Evolutionary conservation across 2,888 invertebrate species (phyloP).

Genomic region (Fabriciana adippe): DNA sequence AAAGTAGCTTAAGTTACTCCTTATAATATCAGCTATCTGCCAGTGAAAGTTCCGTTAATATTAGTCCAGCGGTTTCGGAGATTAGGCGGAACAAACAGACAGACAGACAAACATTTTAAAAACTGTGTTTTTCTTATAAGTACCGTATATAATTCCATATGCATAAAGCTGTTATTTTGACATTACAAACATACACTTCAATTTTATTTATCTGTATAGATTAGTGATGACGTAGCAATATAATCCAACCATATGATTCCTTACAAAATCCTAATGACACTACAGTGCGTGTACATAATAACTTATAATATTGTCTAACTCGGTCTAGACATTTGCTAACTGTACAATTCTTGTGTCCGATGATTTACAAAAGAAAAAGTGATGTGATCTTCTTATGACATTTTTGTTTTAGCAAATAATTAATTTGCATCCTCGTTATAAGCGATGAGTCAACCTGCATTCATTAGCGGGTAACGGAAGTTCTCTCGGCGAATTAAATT

Average conservation of each 20-base stretch:
- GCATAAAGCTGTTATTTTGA: no score
- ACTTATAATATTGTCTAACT: not conserved
- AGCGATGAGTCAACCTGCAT: constrained; percentile 43
- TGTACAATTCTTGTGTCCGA: constrained; percentile 3
- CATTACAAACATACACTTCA: no score
- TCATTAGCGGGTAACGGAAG: constrained; percentile 46
- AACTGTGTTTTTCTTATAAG: no score
- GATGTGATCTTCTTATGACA: constrained; percentile 24
- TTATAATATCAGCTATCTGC: no score
- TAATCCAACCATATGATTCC: not conserved
- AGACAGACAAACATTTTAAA: no score
- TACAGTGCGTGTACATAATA: not conserved
- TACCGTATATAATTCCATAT: no score
- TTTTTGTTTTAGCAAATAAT: constrained; percentile 29
- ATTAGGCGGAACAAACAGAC: no score
- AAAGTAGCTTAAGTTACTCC: no score
- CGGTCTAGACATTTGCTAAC: not conserved
- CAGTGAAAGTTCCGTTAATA: no score
- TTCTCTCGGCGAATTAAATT: constrained; percentile 38
- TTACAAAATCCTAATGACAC: not conserved
- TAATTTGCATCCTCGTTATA: constrained; percentile 33
- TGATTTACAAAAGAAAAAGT: constrained; percentile 9
- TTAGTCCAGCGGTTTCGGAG: no score
- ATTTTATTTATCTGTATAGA: no score
- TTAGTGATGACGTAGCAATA: not conserved